Evolutionary conservation across 2,888 invertebrate species (phyloP), one percentile per base, ranked within the genome.

Genomic region (Entomobrya multifasciata): DNA sequence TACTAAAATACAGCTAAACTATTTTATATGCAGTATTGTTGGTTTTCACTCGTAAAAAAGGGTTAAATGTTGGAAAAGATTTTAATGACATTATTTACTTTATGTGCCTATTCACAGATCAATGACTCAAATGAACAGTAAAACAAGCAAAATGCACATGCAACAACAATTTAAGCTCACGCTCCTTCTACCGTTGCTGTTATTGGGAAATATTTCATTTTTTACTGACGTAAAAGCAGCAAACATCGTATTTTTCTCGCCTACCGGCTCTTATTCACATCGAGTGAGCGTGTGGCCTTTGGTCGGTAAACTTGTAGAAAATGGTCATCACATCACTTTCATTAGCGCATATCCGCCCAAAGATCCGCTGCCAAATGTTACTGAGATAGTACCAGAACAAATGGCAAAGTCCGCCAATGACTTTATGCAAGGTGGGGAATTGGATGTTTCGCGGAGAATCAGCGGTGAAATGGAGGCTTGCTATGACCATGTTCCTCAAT

Each of bases 291-390:
- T 88, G 13, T 89, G 88, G 89, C 87, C 82, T 8, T 44, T 88
- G 49, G 87, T 89, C 0, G 36, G 77, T 47, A 84, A 76, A 11
- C 47, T 89, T 11, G 84, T 87, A 15, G 88, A 78, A 6, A 70
- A 82, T 6, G 89, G 89, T 1, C 89, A 89, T 72, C 74, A 87
- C n/a, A 84, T 89, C 17, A 89, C 89, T 27, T 77, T 89, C 52
- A 70, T 89, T 49, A 74, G 80, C 41, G 74, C 88, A 30, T 87
- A 83, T 74, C 72, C 55, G 60, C 67, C 77, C 20, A 78, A 77
- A 27, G 72, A 78, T 44, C 74, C 72, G 5, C 30, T 78, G 20
- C 67, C 55, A 41, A 77, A 76, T 57, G 84, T 87, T 8, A 79
- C 72, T n/a, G 87, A 87, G n/a, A 41, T 84, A 25, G 25, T 84